These are phyloP conservation scores for Athripsodes cinereus DNA, from an alignment of 2,888 invertebrate genomes.

Conservation along the genomic window DNA sequence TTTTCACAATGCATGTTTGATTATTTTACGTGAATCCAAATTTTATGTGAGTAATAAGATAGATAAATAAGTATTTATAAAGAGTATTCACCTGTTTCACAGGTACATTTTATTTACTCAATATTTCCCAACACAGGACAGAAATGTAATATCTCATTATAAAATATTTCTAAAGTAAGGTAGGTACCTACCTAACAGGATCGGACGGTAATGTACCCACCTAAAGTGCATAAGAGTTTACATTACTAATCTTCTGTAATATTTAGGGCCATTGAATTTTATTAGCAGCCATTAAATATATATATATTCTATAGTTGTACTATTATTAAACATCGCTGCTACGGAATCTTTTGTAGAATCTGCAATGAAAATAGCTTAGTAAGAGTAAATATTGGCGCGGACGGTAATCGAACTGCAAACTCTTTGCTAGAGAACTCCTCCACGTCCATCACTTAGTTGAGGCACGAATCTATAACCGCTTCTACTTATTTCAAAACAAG, in stretches of 20 bases:
- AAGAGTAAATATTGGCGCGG: slow-evolving; percentile 12
- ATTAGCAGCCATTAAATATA: slow-evolving; percentile 12
- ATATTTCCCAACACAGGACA: too few relatives aligned
- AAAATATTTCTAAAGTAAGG: too few relatives aligned
- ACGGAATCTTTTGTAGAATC: slow-evolving; percentile 8
- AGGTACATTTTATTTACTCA: too few relatives aligned
- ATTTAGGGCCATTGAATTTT: slow-evolving; percentile 10
- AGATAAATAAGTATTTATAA: too few relatives aligned
- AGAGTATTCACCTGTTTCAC: too few relatives aligned
- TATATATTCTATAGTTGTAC: slow-evolving; percentile 1
- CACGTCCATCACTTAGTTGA: slow-evolving; percentile 20
- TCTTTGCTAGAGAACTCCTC: background rate
- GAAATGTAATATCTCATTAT: too few relatives aligned
- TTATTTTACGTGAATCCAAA: too few relatives aligned
- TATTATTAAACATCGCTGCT: slow-evolving; percentile 10
- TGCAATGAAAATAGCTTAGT: slow-evolving; percentile 8
- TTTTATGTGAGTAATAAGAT: too few relatives aligned
- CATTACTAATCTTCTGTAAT: background rate
- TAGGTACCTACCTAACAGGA: too few relatives aligned
- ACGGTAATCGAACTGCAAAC: slow-evolving; percentile 13
- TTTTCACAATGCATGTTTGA: too few relatives aligned
- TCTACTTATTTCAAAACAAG: too few relatives aligned
- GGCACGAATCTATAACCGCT: background rate
- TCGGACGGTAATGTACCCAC: too few relatives aligned
- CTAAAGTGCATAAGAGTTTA: background rate